Base-by-base conservation (phyloP, 2,888 invertebrate genomes). In the Drosophila limbata region DNA sequence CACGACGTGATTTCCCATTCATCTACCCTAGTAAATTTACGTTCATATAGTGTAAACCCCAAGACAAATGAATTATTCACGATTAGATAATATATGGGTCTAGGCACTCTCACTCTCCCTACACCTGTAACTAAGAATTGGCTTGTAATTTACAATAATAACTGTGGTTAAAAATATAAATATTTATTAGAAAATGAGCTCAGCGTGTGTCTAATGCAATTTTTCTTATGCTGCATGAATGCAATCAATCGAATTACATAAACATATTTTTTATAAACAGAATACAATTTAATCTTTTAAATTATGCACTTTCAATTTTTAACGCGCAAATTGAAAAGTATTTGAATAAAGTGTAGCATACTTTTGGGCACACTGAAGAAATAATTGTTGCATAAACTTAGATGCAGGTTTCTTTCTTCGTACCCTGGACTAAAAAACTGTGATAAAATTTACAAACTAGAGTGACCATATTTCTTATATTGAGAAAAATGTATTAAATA, bases 11-110 rank as follows among this genome's bases (percentile, higher is more conserved):
- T 63, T 74, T 74, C 47, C n/a, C n/a, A 37, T 31, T 50, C 40
- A 70, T 70, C 64, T 48, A 33, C 53, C 28, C 15, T 13, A 17
- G n/a, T n/a, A 33, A 52, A 76, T 76, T 75, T 75, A 63, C 51
- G 25, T 8, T n/a, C 37, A 17, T 25, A 53, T 42, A 31, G 37
- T n/a, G 39, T 44, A 64, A 48, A 25, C 3, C 25, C 25, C 47
- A 63, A 73, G 55, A 61, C 37, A 40, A 28, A 42, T 61, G 40
- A 25, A 48, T 47, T 62, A 57, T 53, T 45, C 55, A 47, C 45
- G 74, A 68, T 56, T 45, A 70, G 65, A 74, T 73, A 57, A 57
- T 31, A 59, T 44, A 47, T 47, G 28, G 9, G 17, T 45, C 28
- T 48, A 15, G 13, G 15, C 25, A 47, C 35, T 5, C 33, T 42